A percentile compares a stretch with the other conserved stretches of the same genome.
Conservation (phyloP, 1,140 invertebrate genomes). For the Pseudomyrmex dendroicus region DNA sequence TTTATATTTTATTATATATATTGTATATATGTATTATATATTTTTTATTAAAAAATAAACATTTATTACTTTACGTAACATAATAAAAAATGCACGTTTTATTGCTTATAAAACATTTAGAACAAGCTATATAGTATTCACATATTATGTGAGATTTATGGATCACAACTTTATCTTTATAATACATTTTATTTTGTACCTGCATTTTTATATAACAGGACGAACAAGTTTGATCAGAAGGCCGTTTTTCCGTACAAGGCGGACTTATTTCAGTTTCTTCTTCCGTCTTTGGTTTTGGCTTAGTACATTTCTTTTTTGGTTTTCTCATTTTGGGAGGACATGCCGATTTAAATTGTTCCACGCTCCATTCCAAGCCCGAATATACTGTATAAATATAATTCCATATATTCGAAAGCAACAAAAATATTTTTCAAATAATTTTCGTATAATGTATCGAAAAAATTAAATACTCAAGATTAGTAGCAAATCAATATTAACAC, state of each 20-base stretch:
- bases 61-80: too few species aligned
- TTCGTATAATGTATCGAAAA: neutral
- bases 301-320: neutral
- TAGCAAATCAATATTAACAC: neutral
- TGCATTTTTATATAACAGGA: conserved; percentile 73
- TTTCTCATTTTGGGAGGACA: conserved; percentile 56
- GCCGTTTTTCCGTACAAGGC: neutral
- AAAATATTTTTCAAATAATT: neutral
- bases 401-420: neutral
- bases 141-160: too few species aligned
- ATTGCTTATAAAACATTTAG: too few species aligned
- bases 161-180: too few species aligned
- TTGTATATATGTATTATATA: too few species aligned
- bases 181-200: conserved; percentile 57
- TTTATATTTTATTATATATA: too few species aligned
- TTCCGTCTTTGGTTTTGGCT: neutral
- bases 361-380: conserved; percentile 4
- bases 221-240: conserved; percentile 48
- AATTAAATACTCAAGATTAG: neutral
- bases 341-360: conserved; percentile 20
- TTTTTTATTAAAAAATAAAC: too few species aligned
- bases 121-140: too few species aligned
- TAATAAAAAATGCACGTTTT: too few species aligned
- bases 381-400: conserved; percentile 40
- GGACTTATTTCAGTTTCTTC: neutral